Base-by-base conservation (phyloP, 2,888 invertebrate genomes). In the Ophion obscuratus region DNA sequence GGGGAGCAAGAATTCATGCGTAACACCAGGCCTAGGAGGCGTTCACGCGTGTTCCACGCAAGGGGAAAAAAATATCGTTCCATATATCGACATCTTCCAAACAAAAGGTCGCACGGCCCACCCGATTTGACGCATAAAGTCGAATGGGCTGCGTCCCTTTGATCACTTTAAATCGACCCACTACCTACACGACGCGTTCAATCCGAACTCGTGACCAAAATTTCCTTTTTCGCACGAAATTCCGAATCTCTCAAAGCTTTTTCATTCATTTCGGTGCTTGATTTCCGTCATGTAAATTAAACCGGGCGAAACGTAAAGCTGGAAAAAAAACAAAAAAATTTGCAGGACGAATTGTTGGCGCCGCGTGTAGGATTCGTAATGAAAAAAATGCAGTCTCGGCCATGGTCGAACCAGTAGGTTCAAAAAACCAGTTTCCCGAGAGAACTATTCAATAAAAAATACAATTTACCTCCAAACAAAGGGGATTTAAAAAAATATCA, bases 1-100 rank as follows among this genome's bases (percentile, higher is more conserved):
- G 59, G 66, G 66, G 80, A 61, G 73, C 64, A 57, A 59, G 73
- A 40, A 81, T 81, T 73, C 73, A 81, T 59, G 64, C 71, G 71
- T 71, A 79, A 80, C 71, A 80, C 66, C 59, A 24, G 44, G 61
- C 61, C 44, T 40, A 27, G 36, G 57, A 61, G 24, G 66, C 73
- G 73, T 81, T 64, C 80, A 74, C 73, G 80, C 53, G 66, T 80
- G 67, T 24, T 59, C 36, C 57, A 71, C 20, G 17, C 53, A 71
- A 71, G 44, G 47, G 71, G 36, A 36, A 64, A 73, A 40, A 47
- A 73, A 64, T 71, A 77, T 68, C 75, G 64, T 27, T 76, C 64
- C 40, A 40, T 40, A 40, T 47, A 76, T 66, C 64, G 64, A 76
- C 24, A 47, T 20, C 64, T 64, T 24, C 17, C 64, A 20, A 61